Percentiles rank a stretch among this genome's conserved stretches.
Evolutionary conservation across 2,888 invertebrate genomes (phyloP).

Genomic region (Diabrotica balteata): DNA sequence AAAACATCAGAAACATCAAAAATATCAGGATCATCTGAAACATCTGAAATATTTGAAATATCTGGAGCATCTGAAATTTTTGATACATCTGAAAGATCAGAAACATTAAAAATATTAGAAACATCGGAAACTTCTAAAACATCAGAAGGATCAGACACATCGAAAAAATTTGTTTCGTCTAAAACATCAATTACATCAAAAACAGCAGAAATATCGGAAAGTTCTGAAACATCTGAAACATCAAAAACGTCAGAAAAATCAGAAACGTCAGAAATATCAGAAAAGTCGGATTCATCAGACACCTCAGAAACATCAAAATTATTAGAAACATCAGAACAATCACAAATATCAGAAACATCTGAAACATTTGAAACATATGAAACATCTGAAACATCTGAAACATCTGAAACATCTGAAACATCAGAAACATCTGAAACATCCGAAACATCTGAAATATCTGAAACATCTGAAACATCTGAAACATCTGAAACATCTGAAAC

Average conservation of each 20-base stretch:
- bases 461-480: not conserved
- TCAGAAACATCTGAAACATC: not conserved
- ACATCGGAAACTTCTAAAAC: not conserved
- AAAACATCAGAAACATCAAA: conserved; percentile 5
- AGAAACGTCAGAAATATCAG: no score
- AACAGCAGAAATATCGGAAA: not conserved
- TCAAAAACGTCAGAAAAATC: not conserved
- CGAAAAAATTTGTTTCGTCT: no score
- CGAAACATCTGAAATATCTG: not conserved
- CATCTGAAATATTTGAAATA: no score
- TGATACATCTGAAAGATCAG: not conserved
- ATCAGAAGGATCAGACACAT: not conserved
- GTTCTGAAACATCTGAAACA: not conserved
- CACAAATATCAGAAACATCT: no score
- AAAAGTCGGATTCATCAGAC: no score
- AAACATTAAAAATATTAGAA: conserved; percentile 1
- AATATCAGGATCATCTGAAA: no score
- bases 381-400: not conserved
- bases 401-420: not conserved
- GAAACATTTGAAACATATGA: not conserved
- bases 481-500: not conserved
- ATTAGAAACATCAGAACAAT: no score
- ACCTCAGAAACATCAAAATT: no score
- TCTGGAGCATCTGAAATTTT: no score
- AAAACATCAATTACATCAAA: no score